Percentiles rank a stretch among this genome's conserved stretches.
Evolutionary conservation across 2,113 vertebrate genomes (phyloP).

Genomic region (Morone saxatilis): DNA sequence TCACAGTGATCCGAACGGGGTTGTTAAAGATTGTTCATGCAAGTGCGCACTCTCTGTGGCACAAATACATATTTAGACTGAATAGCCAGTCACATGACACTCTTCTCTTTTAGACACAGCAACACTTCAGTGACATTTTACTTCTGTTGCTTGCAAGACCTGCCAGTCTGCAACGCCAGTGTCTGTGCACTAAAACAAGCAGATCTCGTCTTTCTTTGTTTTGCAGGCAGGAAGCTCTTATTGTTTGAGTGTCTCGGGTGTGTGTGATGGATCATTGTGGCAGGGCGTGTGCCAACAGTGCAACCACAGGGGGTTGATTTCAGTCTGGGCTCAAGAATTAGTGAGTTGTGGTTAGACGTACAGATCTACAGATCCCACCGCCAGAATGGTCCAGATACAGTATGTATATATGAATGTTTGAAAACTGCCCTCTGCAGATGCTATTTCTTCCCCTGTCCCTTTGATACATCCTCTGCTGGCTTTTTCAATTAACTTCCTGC

Average conservation of each 20-base stretch:
- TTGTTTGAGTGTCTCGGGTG: conserved; percentile 35
- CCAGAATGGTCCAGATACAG: conserved; percentile 22
- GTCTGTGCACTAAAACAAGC: background rate
- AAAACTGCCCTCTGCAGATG: conserved; percentile 34
- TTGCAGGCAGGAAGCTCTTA: background rate
- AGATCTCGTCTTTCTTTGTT: background rate
- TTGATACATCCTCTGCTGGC: conserved; percentile 64
- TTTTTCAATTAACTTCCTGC: conserved; percentile 78
- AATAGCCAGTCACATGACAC: background rate
- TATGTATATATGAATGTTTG: background rate
- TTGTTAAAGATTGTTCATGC: background rate
- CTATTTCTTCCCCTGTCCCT: conserved; percentile 35
- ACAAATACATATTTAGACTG: conserved; percentile 12
- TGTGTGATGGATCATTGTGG: conserved; percentile 28
- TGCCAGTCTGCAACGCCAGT: background rate
- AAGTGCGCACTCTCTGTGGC: background rate
- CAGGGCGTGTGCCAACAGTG: background rate
- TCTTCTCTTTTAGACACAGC: background rate
- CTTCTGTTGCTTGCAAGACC: background rate
- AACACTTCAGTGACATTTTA: background rate
- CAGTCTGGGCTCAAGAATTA: conserved; percentile 46
- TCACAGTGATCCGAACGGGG: background rate
- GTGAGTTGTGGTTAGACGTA: conserved; percentile 9
- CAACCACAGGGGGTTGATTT: conserved; percentile 71
- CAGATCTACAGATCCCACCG: conserved; percentile 6